phyloP scores from a whole-genome alignment of 1,140 invertebrate species.

The Tetragonula clypearis region DNA sequence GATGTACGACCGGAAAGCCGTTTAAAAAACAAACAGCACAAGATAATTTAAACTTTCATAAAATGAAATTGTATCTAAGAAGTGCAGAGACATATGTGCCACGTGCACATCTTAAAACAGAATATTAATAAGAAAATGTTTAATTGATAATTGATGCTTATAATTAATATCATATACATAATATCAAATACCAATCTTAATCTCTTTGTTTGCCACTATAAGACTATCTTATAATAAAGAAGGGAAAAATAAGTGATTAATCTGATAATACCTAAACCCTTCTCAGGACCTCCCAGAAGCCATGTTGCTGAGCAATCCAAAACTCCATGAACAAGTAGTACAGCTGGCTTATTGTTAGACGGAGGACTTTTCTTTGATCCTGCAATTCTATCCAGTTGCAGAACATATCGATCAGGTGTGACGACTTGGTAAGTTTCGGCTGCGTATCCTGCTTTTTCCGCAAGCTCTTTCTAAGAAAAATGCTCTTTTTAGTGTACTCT shows the following conservation, averaged over 20 bases:
- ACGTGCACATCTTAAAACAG: too few species aligned
- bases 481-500: neutral
- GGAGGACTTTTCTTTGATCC: slow-evolving; percentile 55
- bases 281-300: slow-evolving; percentile 85
- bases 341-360: slow-evolving; percentile 78
- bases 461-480: slow-evolving; percentile 80
- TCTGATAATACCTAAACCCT: slow-evolving; percentile 82
- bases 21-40: too few species aligned
- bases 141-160: too few species aligned
- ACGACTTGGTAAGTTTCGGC: slow-evolving; percentile 83
- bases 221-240: too few species aligned
- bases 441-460: slow-evolving; percentile 85
- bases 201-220: too few species aligned
- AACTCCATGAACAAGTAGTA: slow-evolving; percentile 90
- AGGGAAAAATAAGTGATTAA: neutral
- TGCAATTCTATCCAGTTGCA: slow-evolving; percentile 83
- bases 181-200: too few species aligned
- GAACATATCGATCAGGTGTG: slow-evolving; percentile 85
- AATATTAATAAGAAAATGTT: too few species aligned
- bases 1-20: too few species aligned
- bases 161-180: too few species aligned
- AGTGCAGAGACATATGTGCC: too few species aligned
- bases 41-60: too few species aligned
- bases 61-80: too few species aligned
- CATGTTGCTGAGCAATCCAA: slow-evolving; percentile 87